Conservation (phyloP, 2,113 vertebrate genomes). For the Myxocyprinus asiaticus region DNA sequence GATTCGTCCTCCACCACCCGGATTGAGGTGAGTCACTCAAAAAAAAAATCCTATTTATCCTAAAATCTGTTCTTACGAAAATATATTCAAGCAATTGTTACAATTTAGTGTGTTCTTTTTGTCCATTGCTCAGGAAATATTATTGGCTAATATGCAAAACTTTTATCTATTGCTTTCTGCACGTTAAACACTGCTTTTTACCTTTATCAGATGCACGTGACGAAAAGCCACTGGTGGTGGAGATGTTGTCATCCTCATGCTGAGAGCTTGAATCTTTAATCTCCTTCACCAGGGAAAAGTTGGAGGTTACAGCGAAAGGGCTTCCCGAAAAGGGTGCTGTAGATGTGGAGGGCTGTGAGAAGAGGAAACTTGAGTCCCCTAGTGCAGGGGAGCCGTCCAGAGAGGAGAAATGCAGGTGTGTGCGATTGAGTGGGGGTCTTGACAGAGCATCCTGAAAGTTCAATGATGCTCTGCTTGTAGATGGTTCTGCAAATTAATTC, state of each 20-base stretch:
- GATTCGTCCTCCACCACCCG: no score
- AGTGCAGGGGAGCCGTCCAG: conserved; percentile 80
- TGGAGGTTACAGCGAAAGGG: conserved; percentile 79
- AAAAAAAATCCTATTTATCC: no score
- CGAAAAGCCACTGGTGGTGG: conserved; percentile 98
- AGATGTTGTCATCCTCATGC: conserved; percentile 99
- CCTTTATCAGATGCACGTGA: conserved; percentile 98
- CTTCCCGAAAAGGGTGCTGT: conserved; percentile 76
- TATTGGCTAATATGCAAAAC: neutral
- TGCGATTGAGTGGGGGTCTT: conserved; percentile 90
- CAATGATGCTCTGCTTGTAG: conserved; percentile 85
- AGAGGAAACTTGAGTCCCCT: conserved; percentile 63
- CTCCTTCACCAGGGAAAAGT: conserved; percentile 91
- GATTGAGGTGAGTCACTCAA: no score
- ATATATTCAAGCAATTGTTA: no score
- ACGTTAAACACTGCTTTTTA: conserved; percentile 58
- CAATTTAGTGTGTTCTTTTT: no score
- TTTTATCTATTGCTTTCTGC: no score
- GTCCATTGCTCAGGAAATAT: no score
- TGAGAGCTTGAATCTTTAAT: conserved; percentile 98
- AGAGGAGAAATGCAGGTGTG: conserved; percentile 84
- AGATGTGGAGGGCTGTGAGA: conserved; percentile 90
- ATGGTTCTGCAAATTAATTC: conserved; percentile 77
- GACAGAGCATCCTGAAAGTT: conserved; percentile 89
- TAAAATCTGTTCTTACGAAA: no score